Conservation (phyloP, 2,113 vertebrate genomes). For the Larimichthys polyactis region DNA sequence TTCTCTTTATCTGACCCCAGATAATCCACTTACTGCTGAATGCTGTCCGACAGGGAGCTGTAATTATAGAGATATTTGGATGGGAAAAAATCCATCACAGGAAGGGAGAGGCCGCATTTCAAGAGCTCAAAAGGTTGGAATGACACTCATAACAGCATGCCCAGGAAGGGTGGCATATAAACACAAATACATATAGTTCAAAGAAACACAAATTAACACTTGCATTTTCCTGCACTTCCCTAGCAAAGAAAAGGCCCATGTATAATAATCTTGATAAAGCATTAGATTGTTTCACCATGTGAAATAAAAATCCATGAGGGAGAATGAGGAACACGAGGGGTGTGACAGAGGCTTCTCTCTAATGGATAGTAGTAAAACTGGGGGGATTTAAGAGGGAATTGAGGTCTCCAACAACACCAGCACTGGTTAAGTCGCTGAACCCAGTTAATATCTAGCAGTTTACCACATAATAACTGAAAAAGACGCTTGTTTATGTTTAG, state of each 20-base stretch:
- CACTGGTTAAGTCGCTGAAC: conserved; percentile 10
- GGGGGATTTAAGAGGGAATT: background rate
- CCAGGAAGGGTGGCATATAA: background rate
- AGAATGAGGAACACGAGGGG: background rate
- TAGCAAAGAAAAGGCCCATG: conserved; percentile 14
- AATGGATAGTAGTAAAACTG: conserved; percentile 20
- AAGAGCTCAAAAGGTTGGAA: conserved; percentile 30
- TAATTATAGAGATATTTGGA: conserved; percentile 58
- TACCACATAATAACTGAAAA: conserved; percentile 27
- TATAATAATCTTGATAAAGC: conserved; percentile 45
- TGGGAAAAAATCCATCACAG: conserved; percentile 67
- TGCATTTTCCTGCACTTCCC: conserved; percentile 12
- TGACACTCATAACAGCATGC: conserved; percentile 44
- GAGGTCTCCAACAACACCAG: background rate
- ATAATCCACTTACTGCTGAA: conserved; percentile 40
- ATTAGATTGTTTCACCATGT: conserved; percentile 18
- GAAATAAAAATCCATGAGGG: conserved; percentile 18
- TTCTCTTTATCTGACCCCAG: conserved; percentile 28
- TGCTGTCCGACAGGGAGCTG: conserved; percentile 5
- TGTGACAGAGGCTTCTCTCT: conserved; percentile 23
- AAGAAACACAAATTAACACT: background rate
- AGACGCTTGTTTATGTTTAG: background rate
- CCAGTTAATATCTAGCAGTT: conserved; percentile 14
- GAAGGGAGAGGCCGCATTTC: conserved; percentile 62
- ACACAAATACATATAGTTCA: background rate